A percentile compares a stretch with the other conserved stretches of the same genome.
These are phyloP conservation scores for Pyrocoelia pectoralis DNA, from an alignment of 2,888 invertebrate genomes.

Conservation along the genomic window DNA sequence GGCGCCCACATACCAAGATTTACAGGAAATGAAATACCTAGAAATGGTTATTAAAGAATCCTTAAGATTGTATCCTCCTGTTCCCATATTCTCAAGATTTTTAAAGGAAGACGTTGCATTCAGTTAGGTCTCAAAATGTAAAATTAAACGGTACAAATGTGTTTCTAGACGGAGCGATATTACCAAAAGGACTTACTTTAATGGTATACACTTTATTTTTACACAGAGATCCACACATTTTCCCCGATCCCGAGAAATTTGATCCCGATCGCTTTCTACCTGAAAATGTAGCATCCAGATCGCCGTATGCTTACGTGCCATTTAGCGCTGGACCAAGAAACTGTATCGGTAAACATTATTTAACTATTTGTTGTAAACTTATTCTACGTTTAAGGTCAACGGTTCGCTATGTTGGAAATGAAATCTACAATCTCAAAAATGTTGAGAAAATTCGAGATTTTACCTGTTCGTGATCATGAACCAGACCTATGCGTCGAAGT, in stretches of 20 bases:
- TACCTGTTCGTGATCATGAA: slow-evolving; percentile 52
- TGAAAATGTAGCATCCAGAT: slow-evolving; percentile 51
- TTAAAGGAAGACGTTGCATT: slow-evolving; percentile 55
- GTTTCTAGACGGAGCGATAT: slow-evolving; percentile 39
- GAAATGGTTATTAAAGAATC: slow-evolving; percentile 64
- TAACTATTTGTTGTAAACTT: neutral
- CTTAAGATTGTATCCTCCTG: slow-evolving; percentile 63
- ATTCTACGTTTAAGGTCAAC: slow-evolving; percentile 52
- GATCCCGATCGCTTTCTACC: slow-evolving; percentile 65
- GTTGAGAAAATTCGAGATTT: slow-evolving; percentile 59
- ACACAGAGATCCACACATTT: slow-evolving; percentile 63
- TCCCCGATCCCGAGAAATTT: slow-evolving; percentile 63
- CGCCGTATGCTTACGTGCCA: slow-evolving; percentile 61
- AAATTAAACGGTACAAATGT: slow-evolving; percentile 5
- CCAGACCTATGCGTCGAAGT: slow-evolving; percentile 59
- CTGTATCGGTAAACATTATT: slow-evolving; percentile 8
- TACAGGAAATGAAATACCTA: slow-evolving; percentile 64
- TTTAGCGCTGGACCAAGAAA: slow-evolving; percentile 17
- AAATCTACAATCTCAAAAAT: slow-evolving; percentile 63
- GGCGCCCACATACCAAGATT: slow-evolving; percentile 51
- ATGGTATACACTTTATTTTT: slow-evolving; percentile 58
- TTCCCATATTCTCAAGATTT: slow-evolving; percentile 61
- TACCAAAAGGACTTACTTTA: slow-evolving; percentile 57
- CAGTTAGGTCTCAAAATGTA: slow-evolving; percentile 38
- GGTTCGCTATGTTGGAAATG: slow-evolving; percentile 63